Percentiles rank a stretch among this genome's conserved stretches.
phyloP scores from a whole-genome alignment of 2,888 invertebrate species.

The Dryomyza anilis region DNA sequence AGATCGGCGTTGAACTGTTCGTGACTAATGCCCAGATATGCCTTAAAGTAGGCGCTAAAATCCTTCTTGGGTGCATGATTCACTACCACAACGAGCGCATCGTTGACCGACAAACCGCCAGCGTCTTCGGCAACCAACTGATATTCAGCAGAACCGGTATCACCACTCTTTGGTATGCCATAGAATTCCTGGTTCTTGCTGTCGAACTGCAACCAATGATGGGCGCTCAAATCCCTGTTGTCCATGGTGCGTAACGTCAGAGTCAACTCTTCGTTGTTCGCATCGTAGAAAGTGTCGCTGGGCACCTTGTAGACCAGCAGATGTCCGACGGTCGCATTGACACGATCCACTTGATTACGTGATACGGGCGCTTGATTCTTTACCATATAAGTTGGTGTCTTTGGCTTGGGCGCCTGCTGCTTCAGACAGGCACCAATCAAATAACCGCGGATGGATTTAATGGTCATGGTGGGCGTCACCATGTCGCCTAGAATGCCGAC shows the following conservation, averaged over 20 bases:
- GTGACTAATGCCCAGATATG: conserved; percentile 75
- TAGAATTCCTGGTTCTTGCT: conserved; percentile 86
- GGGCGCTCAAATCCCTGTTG: conserved; percentile 68
- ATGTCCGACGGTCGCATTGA: conserved; percentile 82
- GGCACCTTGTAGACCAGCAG: conserved; percentile 82
- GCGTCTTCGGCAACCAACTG: conserved; percentile 79
- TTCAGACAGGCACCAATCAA: conserved; percentile 73
- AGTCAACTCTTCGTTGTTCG: conserved; percentile 79
- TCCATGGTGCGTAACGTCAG: conserved; percentile 77
- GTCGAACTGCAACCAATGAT: conserved; percentile 90
- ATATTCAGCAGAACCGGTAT: conserved; percentile 78
- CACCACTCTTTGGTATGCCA: conserved; percentile 77
- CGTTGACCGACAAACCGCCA: conserved; percentile 75
- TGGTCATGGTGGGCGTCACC: conserved; percentile 70
- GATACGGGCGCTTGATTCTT: conserved; percentile 78
- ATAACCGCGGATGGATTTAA: conserved; percentile 70
- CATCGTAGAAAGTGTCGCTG: conserved; percentile 88
- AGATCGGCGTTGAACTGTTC: conserved; percentile 75
- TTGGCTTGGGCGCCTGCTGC: conserved; percentile 61
- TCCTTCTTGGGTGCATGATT: conserved; percentile 68
- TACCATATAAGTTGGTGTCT: conserved; percentile 64
- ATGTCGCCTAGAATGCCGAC: conserved; percentile 65
- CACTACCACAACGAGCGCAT: conserved; percentile 79
- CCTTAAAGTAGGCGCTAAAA: conserved; percentile 80
- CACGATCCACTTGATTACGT: conserved; percentile 82